Evolutionary conservation across 1,140 invertebrate species (phyloP), one percentile per base, ranked within the genome.

Genomic region (Leptonema lineaticorne): DNA sequence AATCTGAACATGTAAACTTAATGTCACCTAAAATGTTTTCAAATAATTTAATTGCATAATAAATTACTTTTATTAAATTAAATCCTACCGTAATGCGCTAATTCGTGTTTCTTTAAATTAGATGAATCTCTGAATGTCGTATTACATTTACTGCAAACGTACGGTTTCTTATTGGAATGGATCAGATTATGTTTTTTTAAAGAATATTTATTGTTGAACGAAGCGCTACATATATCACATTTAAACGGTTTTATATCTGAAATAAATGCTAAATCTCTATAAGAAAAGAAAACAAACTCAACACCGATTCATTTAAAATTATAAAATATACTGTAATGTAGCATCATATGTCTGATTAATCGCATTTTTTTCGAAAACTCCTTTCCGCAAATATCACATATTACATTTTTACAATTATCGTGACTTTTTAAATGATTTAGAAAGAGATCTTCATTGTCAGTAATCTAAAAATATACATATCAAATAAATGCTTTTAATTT

Each of bases 101-200:
- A 53, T 26, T 26, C 4, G 9, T 53, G 50, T 53, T 53, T 53
- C 11, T 14, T 22, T 18, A 53, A 53, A 53, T 53, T 53, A 24
- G 50, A 53, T 2, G 50, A 24, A 53, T 53, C 50, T 26, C 50
- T 26, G n/a, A 26, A 53, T 53, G 50, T 7, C 50, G 14, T 53
- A 7, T 53, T 26, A 11, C 50, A 53, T 11, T 22, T 24, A 26
- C 9, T 53, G n/a, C 50, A 53, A 11, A 2, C 20, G 14, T 53
- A 53, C 5, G 50, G 50, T 14, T 53, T 53, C 20, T 11, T 9
- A 53, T 53, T 26, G 5, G 50, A 53, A 53, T 53, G 50, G 11
- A 53, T 53, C 22, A 26, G 27, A 53, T 8, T 11, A 24, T 53
- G 50, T 53, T 22, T 59, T 59, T 37, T 59, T n/a, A 59, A 59